Conservation (phyloP, 2,113 vertebrate genomes). For the Thinocorus orbignyianus region DNA sequence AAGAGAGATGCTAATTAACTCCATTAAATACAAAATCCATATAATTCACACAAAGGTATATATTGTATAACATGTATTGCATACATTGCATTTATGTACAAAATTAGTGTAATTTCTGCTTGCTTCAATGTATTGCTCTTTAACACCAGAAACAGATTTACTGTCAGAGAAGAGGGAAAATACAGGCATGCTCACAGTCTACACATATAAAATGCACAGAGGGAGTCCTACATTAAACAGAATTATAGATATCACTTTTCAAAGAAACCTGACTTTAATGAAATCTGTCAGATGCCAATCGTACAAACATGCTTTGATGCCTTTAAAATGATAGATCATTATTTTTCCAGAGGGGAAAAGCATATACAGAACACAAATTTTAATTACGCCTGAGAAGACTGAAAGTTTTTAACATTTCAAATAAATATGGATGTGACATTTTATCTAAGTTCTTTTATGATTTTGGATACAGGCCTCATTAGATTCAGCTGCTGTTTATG, state of each 20-base stretch:
- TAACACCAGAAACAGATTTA: neutral
- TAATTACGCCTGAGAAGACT: neutral
- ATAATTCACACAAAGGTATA: neutral
- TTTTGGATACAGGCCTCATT: neutral
- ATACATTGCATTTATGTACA: neutral
- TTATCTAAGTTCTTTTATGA: neutral
- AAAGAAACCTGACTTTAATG: neutral
- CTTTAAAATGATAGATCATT: neutral
- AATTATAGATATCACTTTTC: neutral
- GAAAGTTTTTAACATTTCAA: neutral
- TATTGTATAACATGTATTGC: neutral
- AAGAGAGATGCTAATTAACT: neutral
- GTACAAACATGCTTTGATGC: neutral
- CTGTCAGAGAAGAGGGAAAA: neutral
- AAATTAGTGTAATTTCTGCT: neutral
- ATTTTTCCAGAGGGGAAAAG: neutral
- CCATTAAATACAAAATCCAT: neutral
- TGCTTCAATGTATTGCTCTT: neutral
- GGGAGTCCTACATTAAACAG: neutral
- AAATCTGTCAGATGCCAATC: neutral
- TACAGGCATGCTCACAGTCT: neutral
- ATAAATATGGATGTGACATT: neutral
- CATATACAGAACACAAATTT: neutral
- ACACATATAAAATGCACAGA: neutral
- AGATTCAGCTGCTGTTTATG: neutral